A percentile compares a stretch with the other conserved stretches of the same genome.
Evolutionary conservation across 2,888 invertebrate genomes (phyloP).

Genomic region (Spodoptera picta): DNA sequence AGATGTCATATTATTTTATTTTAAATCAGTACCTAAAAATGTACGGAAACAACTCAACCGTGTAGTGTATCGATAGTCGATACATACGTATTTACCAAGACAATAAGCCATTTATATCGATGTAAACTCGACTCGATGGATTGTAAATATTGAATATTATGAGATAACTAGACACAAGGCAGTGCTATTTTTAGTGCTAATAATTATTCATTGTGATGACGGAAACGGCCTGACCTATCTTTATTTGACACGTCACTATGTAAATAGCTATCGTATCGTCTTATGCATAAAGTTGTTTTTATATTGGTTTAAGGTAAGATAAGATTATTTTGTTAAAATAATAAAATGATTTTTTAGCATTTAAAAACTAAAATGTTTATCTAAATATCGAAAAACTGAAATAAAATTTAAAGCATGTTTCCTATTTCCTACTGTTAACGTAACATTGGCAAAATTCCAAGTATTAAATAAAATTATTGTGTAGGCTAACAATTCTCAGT

Average conservation of each 20-base stretch:
- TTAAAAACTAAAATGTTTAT: too few relatives aligned
- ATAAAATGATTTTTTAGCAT: neutral
- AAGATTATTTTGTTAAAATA: neutral
- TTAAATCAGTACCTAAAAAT: too few relatives aligned
- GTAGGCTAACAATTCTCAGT: conserved; percentile 25
- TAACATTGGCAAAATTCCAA: conserved; percentile 21
- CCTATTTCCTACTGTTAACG: neutral
- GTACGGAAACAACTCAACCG: too few relatives aligned
- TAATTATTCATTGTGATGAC: conserved; percentile 43
- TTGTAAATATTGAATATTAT: conserved; percentile 11
- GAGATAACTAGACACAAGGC: conserved; percentile 6
- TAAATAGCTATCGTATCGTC: conserved; percentile 14
- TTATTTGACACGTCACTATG: conserved; percentile 26
- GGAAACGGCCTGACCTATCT: conserved; percentile 53
- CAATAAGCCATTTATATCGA: too few relatives aligned
- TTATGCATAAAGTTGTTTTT: too few relatives aligned
- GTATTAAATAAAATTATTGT: conserved; percentile 14
- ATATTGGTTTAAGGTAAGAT: neutral
- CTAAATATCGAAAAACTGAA: too few relatives aligned
- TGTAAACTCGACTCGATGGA: neutral
- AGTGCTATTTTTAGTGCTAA: conserved; percentile 37
- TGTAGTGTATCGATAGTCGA: too few relatives aligned
- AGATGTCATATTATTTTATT: too few relatives aligned
- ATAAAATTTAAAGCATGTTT: neutral
- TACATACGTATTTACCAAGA: too few relatives aligned